These are phyloP conservation scores for Blera fallax DNA, from an alignment of 2,888 invertebrate genomes.

Conservation along the genomic window DNA sequence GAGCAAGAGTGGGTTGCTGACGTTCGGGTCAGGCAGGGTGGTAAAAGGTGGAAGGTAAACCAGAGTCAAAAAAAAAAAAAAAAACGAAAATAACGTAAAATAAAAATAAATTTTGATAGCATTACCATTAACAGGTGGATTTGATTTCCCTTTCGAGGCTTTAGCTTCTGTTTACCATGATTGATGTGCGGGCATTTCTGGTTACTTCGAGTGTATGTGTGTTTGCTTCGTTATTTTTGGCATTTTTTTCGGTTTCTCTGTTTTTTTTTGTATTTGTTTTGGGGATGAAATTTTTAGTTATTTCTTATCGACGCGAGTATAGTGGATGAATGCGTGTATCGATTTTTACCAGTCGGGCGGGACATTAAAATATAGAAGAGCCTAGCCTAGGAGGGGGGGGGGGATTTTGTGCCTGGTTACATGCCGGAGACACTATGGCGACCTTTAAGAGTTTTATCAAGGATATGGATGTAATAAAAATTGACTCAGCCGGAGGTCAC, in stretches of 20 bases:
- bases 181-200: slow-evolving; percentile 52
- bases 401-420: neutral
- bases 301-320: slow-evolving; percentile 23
- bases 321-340: slow-evolving; percentile 42
- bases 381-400: neutral
- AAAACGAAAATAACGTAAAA: slow-evolving; percentile 35
- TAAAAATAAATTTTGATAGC: slow-evolving; percentile 63
- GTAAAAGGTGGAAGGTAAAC: neutral
- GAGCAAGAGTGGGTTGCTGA: neutral
- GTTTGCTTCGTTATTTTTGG: neutral
- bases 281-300: slow-evolving; percentile 28
- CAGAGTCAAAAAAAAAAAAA: neutral
- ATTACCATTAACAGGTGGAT: slow-evolving; percentile 63
- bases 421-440: slow-evolving; percentile 34
- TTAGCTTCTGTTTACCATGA: slow-evolving; percentile 57
- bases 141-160: slow-evolving; percentile 59
- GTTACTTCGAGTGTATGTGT: neutral
- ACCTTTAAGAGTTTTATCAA: slow-evolving; percentile 13
- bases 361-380: neutral
- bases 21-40: neutral
- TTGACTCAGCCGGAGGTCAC: slow-evolving; percentile 13
- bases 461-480: slow-evolving; percentile 26
- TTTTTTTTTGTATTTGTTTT: slow-evolving; percentile 3
- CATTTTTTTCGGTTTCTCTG: neutral
- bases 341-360: slow-evolving; percentile 23